Base-by-base conservation (phyloP, 2,113 vertebrate species). In the zebrafish (Danio rerio) region DNA sequence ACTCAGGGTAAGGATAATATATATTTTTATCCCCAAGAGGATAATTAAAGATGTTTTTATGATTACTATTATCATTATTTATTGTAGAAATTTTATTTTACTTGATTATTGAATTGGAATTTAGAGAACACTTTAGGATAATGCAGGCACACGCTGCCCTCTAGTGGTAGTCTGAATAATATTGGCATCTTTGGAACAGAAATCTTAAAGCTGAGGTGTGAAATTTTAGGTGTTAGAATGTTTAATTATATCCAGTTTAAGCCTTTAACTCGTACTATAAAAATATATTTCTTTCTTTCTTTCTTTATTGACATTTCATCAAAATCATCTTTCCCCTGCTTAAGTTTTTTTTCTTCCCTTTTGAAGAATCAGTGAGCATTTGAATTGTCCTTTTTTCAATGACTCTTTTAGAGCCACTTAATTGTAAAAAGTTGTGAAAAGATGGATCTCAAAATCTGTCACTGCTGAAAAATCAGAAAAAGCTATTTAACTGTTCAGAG, bases 141-240 rank as follows among this genome's bases (percentile, higher is more conserved):
- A 52, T 15, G n/a, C 47, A 62, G 21, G 66, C 40, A 75, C 10
- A 69, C n/a, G 40, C 77, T 83, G 81, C 81, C 78, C 70, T 71
- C 84, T 86, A 72, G 84, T 83, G 84, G 69, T 80, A 53, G 15
- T 74, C 16, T 13, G 12, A 11, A 5, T 55, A 16, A 16, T 15
- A 13, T 40, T 77, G 18, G 9, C 11, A 9, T 45, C 4, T 15
- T 66, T 1, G 8, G 5, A 45, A 66, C 15, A 66, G 16, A 9
- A 5, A 59, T 20, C 15, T 56, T 56, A 56, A n/a, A 56, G n/a
- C 53, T 56, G 53, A 56, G n/a, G n/a, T 16, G 55, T 56, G 15
- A 4, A 8, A n/a, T n/a, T 18, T 18, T 58, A 3, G 8, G 16
- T 58, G 3, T 18, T 58, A n/a, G n/a, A 58, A 18, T 58, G 3